These are phyloP conservation scores for Podarcis raffonei DNA, from an alignment of 2,113 vertebrate genomes.

Conservation along the genomic window DNA sequence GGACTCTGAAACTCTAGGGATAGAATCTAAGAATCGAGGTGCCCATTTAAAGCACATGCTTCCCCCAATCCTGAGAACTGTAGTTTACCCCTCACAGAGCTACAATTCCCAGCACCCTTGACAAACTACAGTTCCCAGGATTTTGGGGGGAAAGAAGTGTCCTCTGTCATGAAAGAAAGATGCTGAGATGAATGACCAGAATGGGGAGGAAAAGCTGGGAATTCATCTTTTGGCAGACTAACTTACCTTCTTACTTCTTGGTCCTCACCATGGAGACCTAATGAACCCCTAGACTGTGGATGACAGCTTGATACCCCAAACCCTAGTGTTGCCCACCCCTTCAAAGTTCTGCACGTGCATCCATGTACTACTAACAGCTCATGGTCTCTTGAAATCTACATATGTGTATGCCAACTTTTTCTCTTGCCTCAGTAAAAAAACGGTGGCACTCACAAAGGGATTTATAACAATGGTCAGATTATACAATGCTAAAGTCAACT, in stretches of 20 bases:
- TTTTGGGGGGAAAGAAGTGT: too few species aligned
- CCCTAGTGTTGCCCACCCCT: not conserved
- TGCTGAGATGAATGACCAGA: not conserved
- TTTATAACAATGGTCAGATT: constrained; percentile 44
- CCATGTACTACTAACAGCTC: not conserved
- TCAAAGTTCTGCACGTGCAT: not conserved
- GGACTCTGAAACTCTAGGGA: not conserved
- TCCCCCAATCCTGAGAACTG: too few species aligned
- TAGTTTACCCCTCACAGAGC: too few species aligned
- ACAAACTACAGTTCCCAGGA: too few species aligned
- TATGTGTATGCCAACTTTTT: not conserved
- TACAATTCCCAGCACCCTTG: too few species aligned
- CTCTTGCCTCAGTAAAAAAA: constrained; percentile 1
- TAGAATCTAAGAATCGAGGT: not conserved
- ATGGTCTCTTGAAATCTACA: not conserved
- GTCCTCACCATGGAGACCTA: not conserved
- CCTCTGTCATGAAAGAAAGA: too few species aligned
- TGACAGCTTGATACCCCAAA: not conserved
- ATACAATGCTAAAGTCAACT: constrained; percentile 58
- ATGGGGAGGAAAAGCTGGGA: not conserved
- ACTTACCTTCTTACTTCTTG: not conserved
- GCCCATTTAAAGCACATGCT: too few species aligned
- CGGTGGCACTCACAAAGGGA: constrained; percentile 21
- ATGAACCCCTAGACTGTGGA: not conserved
- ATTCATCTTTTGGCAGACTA: not conserved